Base-by-base conservation (phyloP, 2,113 vertebrate species). In the Elaphurus davidianus region DNA sequence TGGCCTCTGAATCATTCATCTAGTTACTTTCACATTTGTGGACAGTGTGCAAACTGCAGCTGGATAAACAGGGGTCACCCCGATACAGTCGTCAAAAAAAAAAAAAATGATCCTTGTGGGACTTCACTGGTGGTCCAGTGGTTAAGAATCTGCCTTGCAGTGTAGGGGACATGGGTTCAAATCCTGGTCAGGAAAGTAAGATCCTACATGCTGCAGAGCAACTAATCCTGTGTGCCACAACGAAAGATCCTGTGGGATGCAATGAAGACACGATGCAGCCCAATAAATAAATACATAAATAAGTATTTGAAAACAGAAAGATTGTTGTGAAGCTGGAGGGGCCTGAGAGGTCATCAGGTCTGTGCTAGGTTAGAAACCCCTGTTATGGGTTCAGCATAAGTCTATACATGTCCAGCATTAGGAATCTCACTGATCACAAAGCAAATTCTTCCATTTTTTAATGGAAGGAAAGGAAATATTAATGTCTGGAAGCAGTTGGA, bases 311-410 rank as follows among this genome's bases (percentile, higher is more conserved):
- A 71, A 27, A 76, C 40, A 43, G 28, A 62, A 62, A 30, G 71
- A 43, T 43, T 76, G 47, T 82, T 54, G 50, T 82, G 79, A 87
- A 54, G 33, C 23, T 13, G 16, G 40, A 40, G 47, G 62, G 62
- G 36, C 14, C 27, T 14, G 55, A 30, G 89, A 60, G 43, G 43
- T 7, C n/a, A 3, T 50, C 43, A n/a, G 28, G 85, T 23, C 47
- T 8, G 43, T 67, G 62, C 64, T 60, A 4, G 23, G 27, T 27
- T 7, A 17, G 71, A 40, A 50, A 7, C 52, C 14, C 11, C 43
- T 14, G 4, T 7, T 33, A 19, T 0, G 5, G 4, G 14, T 10
- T 28, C 10, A 21, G 21, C 10, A 0, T n/a, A 45, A 16, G 15
- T 28, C 27, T 21, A 16, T 16, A 36, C 10, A 9, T 8, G 25